These are phyloP conservation scores for Pangasius larnaudii DNA, from an alignment of 2,797 vertebrate genomes.

Conservation along the genomic window DNA sequence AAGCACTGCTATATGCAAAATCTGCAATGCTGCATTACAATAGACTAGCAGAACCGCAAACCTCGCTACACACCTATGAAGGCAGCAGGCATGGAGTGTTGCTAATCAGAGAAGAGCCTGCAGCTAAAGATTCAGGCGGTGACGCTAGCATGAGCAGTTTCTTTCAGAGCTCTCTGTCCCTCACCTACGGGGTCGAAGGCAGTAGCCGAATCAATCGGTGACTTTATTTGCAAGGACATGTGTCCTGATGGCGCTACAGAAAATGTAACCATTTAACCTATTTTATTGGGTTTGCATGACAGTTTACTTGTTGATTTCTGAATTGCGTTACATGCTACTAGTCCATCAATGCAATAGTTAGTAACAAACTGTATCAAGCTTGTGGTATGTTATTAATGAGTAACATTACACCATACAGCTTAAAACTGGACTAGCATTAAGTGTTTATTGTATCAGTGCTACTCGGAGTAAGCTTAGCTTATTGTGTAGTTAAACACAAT, in stretches of 20 bases:
- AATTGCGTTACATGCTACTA: neutral
- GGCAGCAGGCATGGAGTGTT: neutral
- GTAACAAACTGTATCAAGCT: no score
- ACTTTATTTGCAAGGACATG: neutral
- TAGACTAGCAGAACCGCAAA: neutral
- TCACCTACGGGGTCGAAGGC: neutral
- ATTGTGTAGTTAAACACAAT: no score
- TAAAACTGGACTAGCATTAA: no score
- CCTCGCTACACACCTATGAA: neutral
- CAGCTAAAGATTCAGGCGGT: neutral
- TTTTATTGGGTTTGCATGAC: neutral
- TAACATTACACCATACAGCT: no score
- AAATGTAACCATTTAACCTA: neutral
- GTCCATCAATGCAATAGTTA: no score
- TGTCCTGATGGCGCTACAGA: neutral
- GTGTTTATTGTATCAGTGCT: no score
- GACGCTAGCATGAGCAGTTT: neutral
- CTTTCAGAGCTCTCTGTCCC: neutral
- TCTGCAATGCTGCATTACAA: neutral
- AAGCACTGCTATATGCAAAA: neutral
- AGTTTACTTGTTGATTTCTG: neutral
- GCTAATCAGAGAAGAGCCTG: neutral
- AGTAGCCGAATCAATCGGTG: neutral
- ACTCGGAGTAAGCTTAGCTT: no score
- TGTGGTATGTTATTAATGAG: no score